Base-by-base conservation (phyloP, 2,888 invertebrate species). In the Xylota segnis region DNA sequence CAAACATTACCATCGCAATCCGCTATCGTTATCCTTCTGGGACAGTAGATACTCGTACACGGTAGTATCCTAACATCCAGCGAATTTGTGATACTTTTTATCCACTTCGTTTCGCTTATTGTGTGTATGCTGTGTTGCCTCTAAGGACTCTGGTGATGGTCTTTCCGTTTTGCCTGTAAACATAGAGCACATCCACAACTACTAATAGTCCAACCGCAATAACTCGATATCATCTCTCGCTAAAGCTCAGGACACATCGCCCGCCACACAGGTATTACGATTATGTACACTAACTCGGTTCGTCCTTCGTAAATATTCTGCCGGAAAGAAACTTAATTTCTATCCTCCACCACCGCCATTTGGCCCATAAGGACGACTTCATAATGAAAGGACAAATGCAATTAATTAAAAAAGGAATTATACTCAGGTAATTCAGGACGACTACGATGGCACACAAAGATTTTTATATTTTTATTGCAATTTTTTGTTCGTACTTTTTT, bases 351-450 rank as follows among this genome's bases (percentile, higher is more conserved):
- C 45, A 56, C 45, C 70, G 14, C 16, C 47, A 61, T 72, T 54
- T 61, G 32, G 14, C 63, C 47, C 65, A 47, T 34, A 65, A 75
- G 70, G 72, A 86, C 72, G 65, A 81, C 66, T 81, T 81, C 86
- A 86, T 86, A 86, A 82, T 77, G 82, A 86, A 86, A 86, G 82
- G 86, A 86, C 81, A 86, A 86, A 86, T 86, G 86, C 86, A 86
- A 86, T 86, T 86, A 86, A 86, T 86, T 86, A 86, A 86, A 82
- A 86, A 86, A 76, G 86, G 77, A 86, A 86, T 86, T 82, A 86
- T 86, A 77, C 86, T 68, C 86, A 86, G 86, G 86, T 86, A 86
- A 77, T 86, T 82, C 82, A 86, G 86, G 76, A 84, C 79, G 61
- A 81, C 84, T 40, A 77, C 50, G 54, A 74, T 63, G 54, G 70